Percentiles rank a stretch among this genome's conserved stretches.
These are phyloP conservation scores for Sebastolobus alascanus DNA, from an alignment of 2,797 vertebrate species.

Conservation along the genomic window DNA sequence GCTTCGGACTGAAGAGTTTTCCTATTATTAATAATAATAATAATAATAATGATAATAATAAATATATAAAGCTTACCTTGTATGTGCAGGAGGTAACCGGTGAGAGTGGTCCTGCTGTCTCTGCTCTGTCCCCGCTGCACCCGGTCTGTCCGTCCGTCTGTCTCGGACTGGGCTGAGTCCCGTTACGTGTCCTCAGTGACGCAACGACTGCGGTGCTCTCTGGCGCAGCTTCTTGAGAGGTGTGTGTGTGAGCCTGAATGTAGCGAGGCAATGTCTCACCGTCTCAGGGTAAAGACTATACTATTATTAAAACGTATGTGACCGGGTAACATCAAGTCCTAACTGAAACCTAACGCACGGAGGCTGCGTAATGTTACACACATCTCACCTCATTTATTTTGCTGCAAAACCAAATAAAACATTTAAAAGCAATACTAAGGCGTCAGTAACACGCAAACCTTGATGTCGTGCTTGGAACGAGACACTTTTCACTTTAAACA, in stretches of 20 bases:
- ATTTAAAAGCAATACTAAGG: not conserved
- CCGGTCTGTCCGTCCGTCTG: constrained; percentile 3
- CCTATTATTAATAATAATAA: too few relatives aligned
- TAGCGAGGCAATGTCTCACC: too few relatives aligned
- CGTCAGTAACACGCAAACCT: not conserved
- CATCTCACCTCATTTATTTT: not conserved
- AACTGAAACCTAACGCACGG: not conserved
- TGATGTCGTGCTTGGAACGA: too few relatives aligned
- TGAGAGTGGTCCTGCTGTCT: constrained; percentile 22
- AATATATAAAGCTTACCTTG: constrained; percentile 38
- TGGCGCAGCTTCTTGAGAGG: not conserved
- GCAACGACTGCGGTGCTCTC: constrained; percentile 53
- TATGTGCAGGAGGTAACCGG: constrained; percentile 3
- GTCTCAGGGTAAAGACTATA: not conserved
- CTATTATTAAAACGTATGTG: not conserved
- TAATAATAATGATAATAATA: not conserved
- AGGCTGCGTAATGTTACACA: too few relatives aligned
- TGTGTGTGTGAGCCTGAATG: not conserved
- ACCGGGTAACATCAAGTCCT: too few relatives aligned
- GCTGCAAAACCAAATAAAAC: not conserved
- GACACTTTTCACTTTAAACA: not conserved
- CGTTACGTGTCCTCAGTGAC: constrained; percentile 68
- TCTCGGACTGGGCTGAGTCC: constrained; percentile 23
- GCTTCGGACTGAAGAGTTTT: not conserved
- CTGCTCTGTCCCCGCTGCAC: constrained; percentile 18